A percentile compares a stretch with the other conserved stretches of the same genome.
Evolutionary conservation across 2,113 vertebrate species (phyloP).

Genomic region (Chaetura pelagica): DNA sequence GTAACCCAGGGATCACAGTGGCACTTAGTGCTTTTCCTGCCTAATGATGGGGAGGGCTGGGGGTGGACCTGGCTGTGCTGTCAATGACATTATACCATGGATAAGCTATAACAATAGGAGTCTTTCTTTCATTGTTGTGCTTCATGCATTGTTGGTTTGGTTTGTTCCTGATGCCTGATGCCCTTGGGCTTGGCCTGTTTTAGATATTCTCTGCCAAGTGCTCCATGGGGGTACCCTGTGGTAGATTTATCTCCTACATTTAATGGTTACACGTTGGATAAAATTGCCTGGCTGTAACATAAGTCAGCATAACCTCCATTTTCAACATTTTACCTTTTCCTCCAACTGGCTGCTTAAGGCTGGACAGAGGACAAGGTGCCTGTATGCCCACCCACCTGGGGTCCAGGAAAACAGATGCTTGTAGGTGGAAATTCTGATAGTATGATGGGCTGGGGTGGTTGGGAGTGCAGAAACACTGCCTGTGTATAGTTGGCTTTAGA

Average conservation of each 20-base stretch:
- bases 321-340: neutral
- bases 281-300: neutral
- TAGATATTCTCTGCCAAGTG: neutral
- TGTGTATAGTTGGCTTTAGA: fast-evolving
- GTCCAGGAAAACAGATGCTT: neutral
- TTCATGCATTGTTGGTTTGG: neutral
- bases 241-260: neutral
- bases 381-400: neutral
- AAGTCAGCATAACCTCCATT: neutral
- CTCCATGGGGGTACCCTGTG: neutral
- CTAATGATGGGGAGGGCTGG: fast-evolving
- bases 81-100: neutral
- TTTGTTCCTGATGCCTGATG: neutral
- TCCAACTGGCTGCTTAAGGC: neutral
- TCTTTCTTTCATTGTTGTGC: neutral
- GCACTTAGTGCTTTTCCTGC: neutral
- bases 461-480: neutral
- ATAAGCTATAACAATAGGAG: neutral
- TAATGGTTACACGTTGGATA: neutral
- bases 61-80: neutral
- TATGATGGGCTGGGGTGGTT: neutral
- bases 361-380: neutral
- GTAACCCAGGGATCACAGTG: neutral
- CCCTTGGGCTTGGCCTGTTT: neutral
- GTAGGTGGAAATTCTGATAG: neutral